A percentile compares a stretch with the other conserved stretches of the same genome.
These are phyloP conservation scores for western clawed frog (Xenopus tropicalis) DNA, from an alignment of 2,113 vertebrate genomes.

Conservation along the genomic window UCB_Xtro_10.0 CM004446.2:57788001-57788500, in stretches of 20 bases:
- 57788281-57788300: background rate
- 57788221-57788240: no score
- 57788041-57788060: no score
- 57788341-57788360: slow-evolving; percentile 18
- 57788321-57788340: slow-evolving; percentile 12
- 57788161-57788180: no score
- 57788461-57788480: slow-evolving; percentile 3
- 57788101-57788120: no score
- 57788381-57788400: slow-evolving; percentile 4
- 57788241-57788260: background rate
- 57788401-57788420: slow-evolving; percentile 13
- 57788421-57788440: background rate
- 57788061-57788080: no score
- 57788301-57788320: background rate
- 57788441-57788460: slow-evolving; percentile 15
- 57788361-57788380: slow-evolving; percentile 18
- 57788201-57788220: no score
- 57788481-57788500: slow-evolving; percentile 1
- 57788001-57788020: no score
- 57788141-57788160: no score
- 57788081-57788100: no score
- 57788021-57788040: no score
- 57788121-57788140: no score
- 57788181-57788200: no score
- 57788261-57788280: background rate